Evolutionary conservation across 23 tunicate genomes (phyloP), one percentile per base, ranked within the genome.

Genomic region (Corella eumyota): DNA sequence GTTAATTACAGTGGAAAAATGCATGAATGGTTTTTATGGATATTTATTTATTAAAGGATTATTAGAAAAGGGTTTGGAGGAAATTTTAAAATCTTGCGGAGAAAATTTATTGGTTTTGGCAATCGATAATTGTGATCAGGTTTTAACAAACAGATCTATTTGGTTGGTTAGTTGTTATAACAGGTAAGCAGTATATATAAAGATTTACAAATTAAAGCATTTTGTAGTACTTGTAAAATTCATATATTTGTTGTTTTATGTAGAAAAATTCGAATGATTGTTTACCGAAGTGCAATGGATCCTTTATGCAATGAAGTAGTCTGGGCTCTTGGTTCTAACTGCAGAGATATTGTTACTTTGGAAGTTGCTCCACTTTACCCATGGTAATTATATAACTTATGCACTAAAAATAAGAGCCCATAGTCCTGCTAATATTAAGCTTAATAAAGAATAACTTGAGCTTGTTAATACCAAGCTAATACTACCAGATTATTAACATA

Each of bases 141-240:
- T 61, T 31, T 5, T 88, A 3, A 88, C 96, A 21, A 74, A 78
- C 40, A 77, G 96, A 6, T 50, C 54, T 2, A 51, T 88, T 61
- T 88, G 88, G 88, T 20, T 79, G 32, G 81, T 71, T 32, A 78
- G 78, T 31, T 88, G 96, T 47, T 73, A 88, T 71, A 88, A 88
- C 53, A 67, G 58, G 80, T 73, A 56, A 37, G 76, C 34, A 21
- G 32, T 4, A 26, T 30, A 36, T 52, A 5, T 11, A 27, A 52
- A 32, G 0, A 52, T n/a, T n/a, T 48, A 9, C 27, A 0, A 48
- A 47, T 26, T 27, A 19, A 60, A 49, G 9, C 1, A 0, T 1
- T 17, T 64, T 0, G 21, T 13, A 17, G 0, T 64, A 0, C 35
- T n/a, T 13, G 20, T 13, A n/a, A 52, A 15, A 52, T 15, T 19